Evolutionary conservation across 2,888 invertebrate genomes (phyloP), one percentile per base, ranked within the genome.

Genomic region (Phalera bucephala): DNA sequence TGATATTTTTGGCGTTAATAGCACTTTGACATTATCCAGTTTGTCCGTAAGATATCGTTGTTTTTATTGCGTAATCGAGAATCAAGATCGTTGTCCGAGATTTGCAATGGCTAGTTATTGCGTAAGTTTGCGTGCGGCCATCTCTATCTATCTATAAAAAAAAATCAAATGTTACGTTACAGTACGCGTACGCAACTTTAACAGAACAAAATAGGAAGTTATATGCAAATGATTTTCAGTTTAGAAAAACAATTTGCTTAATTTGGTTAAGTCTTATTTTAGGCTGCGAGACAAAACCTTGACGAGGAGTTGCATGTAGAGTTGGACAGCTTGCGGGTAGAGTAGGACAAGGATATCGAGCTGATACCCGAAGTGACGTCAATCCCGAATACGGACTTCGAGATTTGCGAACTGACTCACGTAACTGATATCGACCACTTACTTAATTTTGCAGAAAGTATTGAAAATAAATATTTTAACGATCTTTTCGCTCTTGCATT

Each of bases 11-110:
- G 43, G 36, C 41, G 33, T 47, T 42, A 47, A 40, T 35, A 33
- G 31, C 33, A 40, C 44, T 41, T 36, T 54, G 56, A 47, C 52
- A 59, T 66, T 64, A 64, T 61, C 48, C 55, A 56, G 55, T 70
- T 66, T 67, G 56, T 55, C 59, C 40, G 47, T 52, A 57, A 50
- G 45, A 50, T 52, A 40, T 40, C 38, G 41, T 52, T 40, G 37
- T 36, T 50, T 43, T 40, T 15, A 31, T 64, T 55, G 45, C 39
- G 42, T 41, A 61, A 58, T 55, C 57, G 40, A 67, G 68, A 51
- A 69, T 74, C 72, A 71, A 74, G 73, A 80, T 68, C 70, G 72
- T 70, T 62, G 73, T 56, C 64, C 65, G 70, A 62, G 63, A 72
- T 71, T 65, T 45, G 54, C 49, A 52, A 50, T 48, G 36, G 31